Base-by-base conservation (phyloP, 2,888 invertebrate genomes). In the Bembecia ichneumoniformis region DNA sequence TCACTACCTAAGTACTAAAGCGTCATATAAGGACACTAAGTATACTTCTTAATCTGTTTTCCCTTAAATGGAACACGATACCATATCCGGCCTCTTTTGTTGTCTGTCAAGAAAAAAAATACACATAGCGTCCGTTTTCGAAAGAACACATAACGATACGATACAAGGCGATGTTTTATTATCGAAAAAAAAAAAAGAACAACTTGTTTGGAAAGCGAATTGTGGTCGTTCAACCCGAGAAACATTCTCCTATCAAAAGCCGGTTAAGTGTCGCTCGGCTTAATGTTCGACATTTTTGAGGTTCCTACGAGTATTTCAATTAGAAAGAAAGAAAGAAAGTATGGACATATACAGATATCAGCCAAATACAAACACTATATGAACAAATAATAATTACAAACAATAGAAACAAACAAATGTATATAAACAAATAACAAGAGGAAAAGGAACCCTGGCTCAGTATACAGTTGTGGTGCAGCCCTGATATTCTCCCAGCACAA, bases 151-250 rank as follows among this genome's bases (percentile, higher is more conserved):
- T 46, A 35, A 62, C 54, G 54, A 28, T 28, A 28, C 54, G 51
- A 56, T 53, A 49, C 55, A 52, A 51, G 54, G 14, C 49, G 7
- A 13, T 14, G 35, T 15, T 43, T 48, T 43, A 73, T 74, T 73
- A 74, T 72, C 71, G 66, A 71, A 65, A 47, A 68, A 77, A 82
- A n/a, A 28, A 28, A 28, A 28, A 28, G 28, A 28, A 28, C 28
- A 28, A 28, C 82, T 60, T 71, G 83, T 82, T 83, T 82, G 71
- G 82, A 83, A 83, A 82, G 83, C 74, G 72, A 68, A 64, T 35
- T 47, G 35, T 68, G 76, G 78, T 68, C 78, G 69, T 62, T 67
- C 81, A 77, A 71, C 80, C 70, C 68, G 66, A 65, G 15, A 67
- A 69, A 71, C 73, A 69, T 67, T 70, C 70, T 63, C 68, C 72